Conservation (phyloP, 2,888 invertebrate genomes). For the Lycophotia porphyrea region DNA sequence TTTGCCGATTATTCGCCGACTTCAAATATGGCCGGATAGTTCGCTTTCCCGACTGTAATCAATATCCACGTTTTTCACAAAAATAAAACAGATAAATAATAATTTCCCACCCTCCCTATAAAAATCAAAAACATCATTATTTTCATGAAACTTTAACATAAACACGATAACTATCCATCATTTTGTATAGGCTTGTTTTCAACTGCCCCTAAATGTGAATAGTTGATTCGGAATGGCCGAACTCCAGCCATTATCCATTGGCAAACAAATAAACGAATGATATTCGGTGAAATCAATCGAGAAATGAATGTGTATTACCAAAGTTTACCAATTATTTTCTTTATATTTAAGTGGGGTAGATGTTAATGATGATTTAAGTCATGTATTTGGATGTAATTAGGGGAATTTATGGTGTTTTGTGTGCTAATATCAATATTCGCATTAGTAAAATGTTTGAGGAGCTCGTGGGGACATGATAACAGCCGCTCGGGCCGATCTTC, state of each 20-base stretch:
- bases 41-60: no score
- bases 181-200: slow-evolving; percentile 66
- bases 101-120: neutral
- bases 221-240: slow-evolving; percentile 66
- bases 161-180: slow-evolving; percentile 63
- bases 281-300: slow-evolving; percentile 64
- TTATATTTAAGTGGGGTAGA: slow-evolving; percentile 59
- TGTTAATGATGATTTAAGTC: slow-evolving; percentile 48
- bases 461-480: no score
- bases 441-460: neutral
- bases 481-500: no score
- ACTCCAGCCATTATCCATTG: slow-evolving; percentile 63
- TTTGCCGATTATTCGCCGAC: no score
- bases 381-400: slow-evolving; percentile 21
- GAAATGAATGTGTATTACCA: slow-evolving; percentile 63
- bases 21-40: no score
- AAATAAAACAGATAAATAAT: neutral
- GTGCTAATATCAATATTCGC: neutral
- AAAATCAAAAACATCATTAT: slow-evolving; percentile 58
- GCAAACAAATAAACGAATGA: slow-evolving; percentile 69
- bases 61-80: no score
- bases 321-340: slow-evolving; percentile 65
- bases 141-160: slow-evolving; percentile 60
- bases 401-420: slow-evolving; percentile 10
- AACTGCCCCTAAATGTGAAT: slow-evolving; percentile 63